These are phyloP conservation scores for Garrulus glandarius DNA, from an alignment of 2,797 vertebrate genomes.

Conservation along the genomic window DNA sequence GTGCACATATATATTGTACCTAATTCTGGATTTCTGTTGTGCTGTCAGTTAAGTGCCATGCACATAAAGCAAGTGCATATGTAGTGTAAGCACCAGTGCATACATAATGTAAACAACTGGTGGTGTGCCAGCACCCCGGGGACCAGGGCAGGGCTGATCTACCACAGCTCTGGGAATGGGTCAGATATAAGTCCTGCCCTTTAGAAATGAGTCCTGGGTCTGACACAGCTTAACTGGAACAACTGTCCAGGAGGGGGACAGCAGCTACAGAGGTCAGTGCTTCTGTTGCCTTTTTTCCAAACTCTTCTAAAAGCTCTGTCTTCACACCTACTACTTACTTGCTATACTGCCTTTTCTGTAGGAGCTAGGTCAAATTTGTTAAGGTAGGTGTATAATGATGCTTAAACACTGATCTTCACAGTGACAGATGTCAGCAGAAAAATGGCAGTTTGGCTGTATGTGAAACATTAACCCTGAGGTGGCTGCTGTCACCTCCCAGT, in stretches of 20 bases:
- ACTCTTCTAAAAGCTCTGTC: not conserved
- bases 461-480: conserved; percentile 35
- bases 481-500: not conserved
- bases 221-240: not conserved
- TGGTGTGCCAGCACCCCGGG: not conserved
- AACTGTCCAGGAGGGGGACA: not conserved
- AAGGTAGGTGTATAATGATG: not conserved
- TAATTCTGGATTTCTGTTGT: not conserved
- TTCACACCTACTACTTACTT: not conserved
- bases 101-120: not conserved
- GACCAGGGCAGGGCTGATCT: not conserved
- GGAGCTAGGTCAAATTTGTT: not conserved
- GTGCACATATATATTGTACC: not conserved
- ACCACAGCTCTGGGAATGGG: not conserved
- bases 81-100: too few species aligned
- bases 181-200: not conserved
- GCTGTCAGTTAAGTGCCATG: not conserved
- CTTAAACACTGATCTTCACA: not conserved
- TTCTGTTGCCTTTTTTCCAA: not conserved
- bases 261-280: not conserved
- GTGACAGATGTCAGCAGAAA: not conserved
- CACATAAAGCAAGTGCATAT: not conserved
- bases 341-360: not conserved
- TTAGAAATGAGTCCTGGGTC: not conserved
- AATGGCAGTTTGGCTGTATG: not conserved